Base-by-base conservation (phyloP, 2,888 invertebrate species). In the Tenthredo mesomela region DNA sequence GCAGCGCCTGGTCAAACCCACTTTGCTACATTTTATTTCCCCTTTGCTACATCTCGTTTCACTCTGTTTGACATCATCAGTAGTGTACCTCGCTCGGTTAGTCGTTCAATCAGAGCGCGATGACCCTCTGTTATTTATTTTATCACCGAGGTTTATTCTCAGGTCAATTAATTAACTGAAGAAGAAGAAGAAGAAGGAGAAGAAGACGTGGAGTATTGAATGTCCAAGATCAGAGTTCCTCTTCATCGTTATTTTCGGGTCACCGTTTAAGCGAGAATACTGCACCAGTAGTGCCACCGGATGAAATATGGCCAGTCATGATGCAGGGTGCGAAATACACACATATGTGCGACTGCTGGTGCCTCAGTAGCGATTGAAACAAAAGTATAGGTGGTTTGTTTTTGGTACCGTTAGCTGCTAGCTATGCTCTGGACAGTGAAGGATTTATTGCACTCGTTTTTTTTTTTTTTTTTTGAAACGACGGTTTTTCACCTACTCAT, bases 11-110 rank as follows among this genome's bases (percentile, higher is more conserved):
- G 77, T 77, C 77, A 80, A 80, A 50, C 43, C 80, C 65, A 80
- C 80, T 80, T 80, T 61, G 80, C 61, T 80, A 61, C 58, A 80
- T 80, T 80, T 73, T 73, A 43, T 37, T 80, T n/a, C 61, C 80
- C 80, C 61, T 40, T 12, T 80, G 61, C 80, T 40, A 80, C 61
- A 43, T 61, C 80, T 61, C 61, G 80, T 65, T 80, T 80, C 80
- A 80, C 80, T 65, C 65, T 50, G 80, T n/a, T 80, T 80, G 80
- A 65, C 65, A 80, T 80, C 40, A 80, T 43, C 71, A 25, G 40
- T 54, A 50, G 77, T 54, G 40, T 73, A n/a, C 18, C 29, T 77
- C 77, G 77, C 29, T 77, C 29, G 77, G 77, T 54, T 77, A 33
- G 50, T 29, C 33, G 33, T 77, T 15, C 50, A 77, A 77, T 77